These are phyloP conservation scores for Myotis planiceps DNA, from an alignment of 2,797 vertebrate species.

Conservation along the genomic window DNA sequence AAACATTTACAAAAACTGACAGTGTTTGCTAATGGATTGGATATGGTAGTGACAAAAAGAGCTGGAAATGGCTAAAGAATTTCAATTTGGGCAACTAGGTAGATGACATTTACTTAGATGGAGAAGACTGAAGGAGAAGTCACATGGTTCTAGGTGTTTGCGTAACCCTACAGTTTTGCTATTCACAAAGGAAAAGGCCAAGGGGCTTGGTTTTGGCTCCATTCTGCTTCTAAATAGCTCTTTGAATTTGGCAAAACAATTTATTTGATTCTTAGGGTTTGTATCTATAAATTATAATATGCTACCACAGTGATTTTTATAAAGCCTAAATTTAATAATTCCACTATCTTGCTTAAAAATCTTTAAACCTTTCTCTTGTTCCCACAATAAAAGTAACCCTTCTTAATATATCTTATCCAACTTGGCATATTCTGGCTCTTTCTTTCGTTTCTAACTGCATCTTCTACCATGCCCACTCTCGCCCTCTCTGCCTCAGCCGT, in stretches of 20 bases:
- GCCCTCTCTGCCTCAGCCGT: not conserved
- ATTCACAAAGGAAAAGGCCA: not conserved
- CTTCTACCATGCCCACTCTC: not conserved
- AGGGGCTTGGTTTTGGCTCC: not conserved
- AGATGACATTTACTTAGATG: not conserved
- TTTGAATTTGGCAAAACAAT: not conserved
- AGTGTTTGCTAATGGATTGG: not conserved
- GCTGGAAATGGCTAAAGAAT: not conserved
- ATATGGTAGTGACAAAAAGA: not conserved
- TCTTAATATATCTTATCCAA: not conserved
- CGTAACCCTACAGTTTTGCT: not conserved
- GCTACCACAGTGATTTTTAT: not conserved
- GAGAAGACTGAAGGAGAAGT: not conserved
- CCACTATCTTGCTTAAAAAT: not conserved
- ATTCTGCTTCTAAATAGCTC: not conserved
- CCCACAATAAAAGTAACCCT: not conserved
- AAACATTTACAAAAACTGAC: not conserved
- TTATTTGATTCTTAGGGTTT: not conserved
- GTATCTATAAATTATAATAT: not conserved
- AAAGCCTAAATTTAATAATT: not conserved
- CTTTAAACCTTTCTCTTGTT: not conserved
- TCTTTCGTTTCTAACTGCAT: not conserved
- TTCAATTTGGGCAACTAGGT: not conserved
- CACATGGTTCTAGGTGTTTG: not conserved
- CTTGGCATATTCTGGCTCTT: not conserved